Conservation (phyloP, 2,888 invertebrate genomes). For the Lasioglossum oenotherae region DNA sequence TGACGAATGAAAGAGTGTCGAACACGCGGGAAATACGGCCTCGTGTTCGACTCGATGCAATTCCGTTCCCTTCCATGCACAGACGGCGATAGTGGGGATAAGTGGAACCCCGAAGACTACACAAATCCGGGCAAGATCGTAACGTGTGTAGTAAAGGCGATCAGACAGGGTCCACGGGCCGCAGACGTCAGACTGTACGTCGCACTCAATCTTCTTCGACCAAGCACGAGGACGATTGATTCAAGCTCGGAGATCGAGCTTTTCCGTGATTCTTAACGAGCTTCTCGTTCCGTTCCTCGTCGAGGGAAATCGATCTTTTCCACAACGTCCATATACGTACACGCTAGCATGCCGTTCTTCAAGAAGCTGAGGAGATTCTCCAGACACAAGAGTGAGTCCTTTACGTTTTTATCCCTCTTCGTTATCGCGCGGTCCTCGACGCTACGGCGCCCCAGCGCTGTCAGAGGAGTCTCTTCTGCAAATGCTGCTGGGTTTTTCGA, state of each 20-base stretch:
- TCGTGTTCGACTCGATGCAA: slow-evolving; percentile 24
- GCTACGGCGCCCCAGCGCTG: not conserved
- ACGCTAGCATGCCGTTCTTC: slow-evolving; percentile 78
- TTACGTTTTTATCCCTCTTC: not conserved
- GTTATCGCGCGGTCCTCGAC: not conserved
- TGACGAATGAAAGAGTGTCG: not conserved
- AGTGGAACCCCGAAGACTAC: slow-evolving; percentile 49
- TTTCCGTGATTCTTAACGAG: slow-evolving; percentile 12
- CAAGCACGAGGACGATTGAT: slow-evolving; percentile 33
- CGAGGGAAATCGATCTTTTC: slow-evolving; percentile 22
- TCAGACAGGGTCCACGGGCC: not conserved
- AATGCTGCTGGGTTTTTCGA: not conserved
- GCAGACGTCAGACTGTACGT: not conserved
- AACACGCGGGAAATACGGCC: slow-evolving; percentile 29
- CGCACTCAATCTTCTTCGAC: slow-evolving; percentile 28
- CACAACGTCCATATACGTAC: not conserved
- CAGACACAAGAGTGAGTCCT: slow-evolving; percentile 80
- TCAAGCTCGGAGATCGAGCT: slow-evolving; percentile 5
- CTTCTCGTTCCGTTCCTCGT: not conserved
- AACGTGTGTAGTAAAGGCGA: slow-evolving; percentile 21
- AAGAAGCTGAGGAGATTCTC: slow-evolving; percentile 80
- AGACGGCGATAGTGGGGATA: slow-evolving; percentile 45
- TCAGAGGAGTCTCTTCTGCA: not conserved
- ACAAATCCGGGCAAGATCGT: slow-evolving; percentile 45
- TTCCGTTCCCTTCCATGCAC: slow-evolving; percentile 20